These are phyloP conservation scores for Pocillopora meandrina DNA, from an alignment of 92 coral and sea anemone species.

Conservation along the genomic window DNA sequence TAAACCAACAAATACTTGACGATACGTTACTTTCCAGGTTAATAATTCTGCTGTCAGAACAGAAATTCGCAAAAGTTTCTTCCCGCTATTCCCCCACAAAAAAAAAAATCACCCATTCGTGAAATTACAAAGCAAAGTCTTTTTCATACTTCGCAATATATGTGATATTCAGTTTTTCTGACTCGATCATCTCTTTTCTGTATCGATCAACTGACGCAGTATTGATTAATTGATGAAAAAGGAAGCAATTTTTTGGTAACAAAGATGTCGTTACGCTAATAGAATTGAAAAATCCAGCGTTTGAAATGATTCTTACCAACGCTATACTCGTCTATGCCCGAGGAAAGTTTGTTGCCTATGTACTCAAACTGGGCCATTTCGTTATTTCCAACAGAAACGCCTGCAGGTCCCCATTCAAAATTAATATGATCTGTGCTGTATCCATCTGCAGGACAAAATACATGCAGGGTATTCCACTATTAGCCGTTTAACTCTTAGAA, in stretches of 20 bases:
- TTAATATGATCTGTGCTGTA: constrained; percentile 38
- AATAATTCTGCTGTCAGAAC: no score
- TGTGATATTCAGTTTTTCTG: no score
- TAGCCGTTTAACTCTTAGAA: no score
- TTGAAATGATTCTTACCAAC: not conserved
- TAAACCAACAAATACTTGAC: no score
- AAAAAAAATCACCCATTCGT: no score
- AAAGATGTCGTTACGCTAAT: not conserved
- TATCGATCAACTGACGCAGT: not conserved
- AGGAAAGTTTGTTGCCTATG: constrained; percentile 6
- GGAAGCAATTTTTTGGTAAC: not conserved
- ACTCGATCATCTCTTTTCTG: no score
- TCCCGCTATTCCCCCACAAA: no score
- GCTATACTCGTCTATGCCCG: constrained; percentile 8
- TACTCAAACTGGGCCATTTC: constrained; percentile 62
- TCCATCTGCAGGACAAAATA: constrained; percentile 21
- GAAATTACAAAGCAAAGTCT: no score
- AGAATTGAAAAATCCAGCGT: not conserved
- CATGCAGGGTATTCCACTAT: no score
- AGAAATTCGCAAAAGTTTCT: no score
- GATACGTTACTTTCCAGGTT: no score
- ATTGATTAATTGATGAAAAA: not conserved
- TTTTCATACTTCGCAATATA: no score
- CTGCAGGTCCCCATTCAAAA: constrained; percentile 35
- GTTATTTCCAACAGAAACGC: constrained; percentile 10